These are phyloP conservation scores for Botrylloides violaceus DNA, from an alignment of 23 tunicate species.

Conservation along the genomic window DNA sequence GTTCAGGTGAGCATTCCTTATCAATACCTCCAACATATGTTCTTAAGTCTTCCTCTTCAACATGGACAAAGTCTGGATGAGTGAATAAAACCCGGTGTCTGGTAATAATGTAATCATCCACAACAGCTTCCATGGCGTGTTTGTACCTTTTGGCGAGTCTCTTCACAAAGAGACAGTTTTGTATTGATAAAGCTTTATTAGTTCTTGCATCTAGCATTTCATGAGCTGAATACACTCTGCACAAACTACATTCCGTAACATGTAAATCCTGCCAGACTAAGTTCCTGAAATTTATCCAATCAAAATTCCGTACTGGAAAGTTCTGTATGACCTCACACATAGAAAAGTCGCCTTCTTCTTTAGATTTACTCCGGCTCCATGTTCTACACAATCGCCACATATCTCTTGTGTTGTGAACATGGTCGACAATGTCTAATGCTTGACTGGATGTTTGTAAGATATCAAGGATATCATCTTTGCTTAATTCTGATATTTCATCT, in stretches of 20 bases:
- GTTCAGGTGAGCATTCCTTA: not conserved
- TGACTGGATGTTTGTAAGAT: not conserved
- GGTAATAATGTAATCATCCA: not conserved
- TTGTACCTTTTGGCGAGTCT: not conserved
- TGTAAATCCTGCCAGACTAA: not conserved
- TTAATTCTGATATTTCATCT: not conserved
- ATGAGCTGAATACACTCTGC: not conserved
- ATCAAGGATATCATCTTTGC: not conserved
- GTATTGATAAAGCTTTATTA: not conserved
- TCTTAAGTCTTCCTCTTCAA: not conserved
- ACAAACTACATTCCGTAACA: not conserved
- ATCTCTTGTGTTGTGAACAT: not conserved
- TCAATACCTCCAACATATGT: not conserved
- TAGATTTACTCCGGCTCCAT: not conserved
- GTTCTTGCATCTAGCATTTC: not conserved
- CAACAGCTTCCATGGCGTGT: not conserved
- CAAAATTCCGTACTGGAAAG: not conserved
- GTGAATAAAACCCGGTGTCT: not conserved
- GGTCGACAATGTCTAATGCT: not conserved
- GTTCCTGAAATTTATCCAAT: not conserved
- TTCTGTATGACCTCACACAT: not conserved
- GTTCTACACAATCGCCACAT: not conserved
- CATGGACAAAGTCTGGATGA: not conserved
- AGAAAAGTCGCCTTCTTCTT: not conserved
- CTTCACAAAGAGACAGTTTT: not conserved